Evolutionary conservation across 2,113 vertebrate species (phyloP).

Genomic region (Columba livia): DNA sequence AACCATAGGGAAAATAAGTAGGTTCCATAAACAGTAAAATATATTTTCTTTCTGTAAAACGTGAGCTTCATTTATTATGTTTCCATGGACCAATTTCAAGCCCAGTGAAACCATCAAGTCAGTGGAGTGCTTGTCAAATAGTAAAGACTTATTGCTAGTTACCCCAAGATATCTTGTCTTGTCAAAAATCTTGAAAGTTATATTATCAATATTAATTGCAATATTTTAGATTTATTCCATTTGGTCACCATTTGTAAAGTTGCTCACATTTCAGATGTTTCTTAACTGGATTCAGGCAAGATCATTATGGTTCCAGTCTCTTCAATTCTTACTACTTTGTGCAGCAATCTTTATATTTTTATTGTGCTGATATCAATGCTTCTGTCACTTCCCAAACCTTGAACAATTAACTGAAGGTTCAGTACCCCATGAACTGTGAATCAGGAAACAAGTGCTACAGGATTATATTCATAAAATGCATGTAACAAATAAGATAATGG

Average conservation of each 20-base stretch:
- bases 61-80: not conserved
- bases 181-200: not conserved
- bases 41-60: not conserved
- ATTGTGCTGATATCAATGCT: not conserved
- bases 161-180: not conserved
- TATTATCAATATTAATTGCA: not conserved
- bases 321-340: not conserved
- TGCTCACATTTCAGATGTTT: not conserved
- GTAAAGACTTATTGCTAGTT: not conserved
- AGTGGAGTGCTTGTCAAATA: not conserved
- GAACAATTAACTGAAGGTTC: not conserved
- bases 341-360: not conserved
- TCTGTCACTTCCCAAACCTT: not conserved
- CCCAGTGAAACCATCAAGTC: not conserved
- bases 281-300: not conserved
- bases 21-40: not conserved
- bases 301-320: not conserved
- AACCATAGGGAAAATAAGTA: not conserved
- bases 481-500: not conserved
- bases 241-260: not conserved
- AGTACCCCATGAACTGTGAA: not conserved
- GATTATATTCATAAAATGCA: not conserved
- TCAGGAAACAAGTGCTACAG: not conserved
- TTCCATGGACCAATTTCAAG: not conserved
- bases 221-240: not conserved